Base-by-base conservation (phyloP, 2,888 invertebrate genomes). In the Dioctria rufipes region DNA sequence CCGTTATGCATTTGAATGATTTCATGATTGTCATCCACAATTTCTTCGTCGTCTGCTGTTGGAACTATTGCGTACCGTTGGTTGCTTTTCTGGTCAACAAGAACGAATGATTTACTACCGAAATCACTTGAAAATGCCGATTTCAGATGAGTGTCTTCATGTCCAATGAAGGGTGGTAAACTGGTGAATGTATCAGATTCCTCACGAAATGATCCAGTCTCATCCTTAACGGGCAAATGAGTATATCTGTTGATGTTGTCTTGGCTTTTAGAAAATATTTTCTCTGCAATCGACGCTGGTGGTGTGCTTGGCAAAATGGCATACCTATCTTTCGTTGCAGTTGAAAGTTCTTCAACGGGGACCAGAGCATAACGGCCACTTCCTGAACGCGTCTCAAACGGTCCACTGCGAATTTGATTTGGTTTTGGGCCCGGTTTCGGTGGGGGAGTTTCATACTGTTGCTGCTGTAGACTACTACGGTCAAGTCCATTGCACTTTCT, bases 11-110 rank as follows among this genome's bases (percentile, higher is more conserved):
- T 89, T 83, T 89, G 88, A 83, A 89, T 89, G 25, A 89, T 87
- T 83, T 89, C 89, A 78, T 89, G 89, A 81, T 88, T 89, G 13
- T 89, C 88, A 82, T 89, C 89, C 8, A 89, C 89, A 43, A 89
- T 81, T 80, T 89, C 89, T 81, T 89, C 89, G 84, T 92, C 92
- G 13, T 93, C 93, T 11, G 93, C 93, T 0, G 92, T 91, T 51
- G 93, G 93, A 82, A 93, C 93, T 5, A 93, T 92, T 88, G 93
- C 89, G 89, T 93, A 90, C 88, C 92, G 86, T 89, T 92, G 86
- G 89, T 87, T 89, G 90, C 86, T 89, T 51, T 89, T 88, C 89
- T 92, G 86, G 77, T 92, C 92, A 0, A 93, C 91, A 81, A 89
- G 85, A 2, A 89, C 84, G 60, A 89, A 88, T 0, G 88, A 86